Evolutionary conservation across 1,140 invertebrate genomes (phyloP).

Genomic region (Berghia stephanieae): DNA sequence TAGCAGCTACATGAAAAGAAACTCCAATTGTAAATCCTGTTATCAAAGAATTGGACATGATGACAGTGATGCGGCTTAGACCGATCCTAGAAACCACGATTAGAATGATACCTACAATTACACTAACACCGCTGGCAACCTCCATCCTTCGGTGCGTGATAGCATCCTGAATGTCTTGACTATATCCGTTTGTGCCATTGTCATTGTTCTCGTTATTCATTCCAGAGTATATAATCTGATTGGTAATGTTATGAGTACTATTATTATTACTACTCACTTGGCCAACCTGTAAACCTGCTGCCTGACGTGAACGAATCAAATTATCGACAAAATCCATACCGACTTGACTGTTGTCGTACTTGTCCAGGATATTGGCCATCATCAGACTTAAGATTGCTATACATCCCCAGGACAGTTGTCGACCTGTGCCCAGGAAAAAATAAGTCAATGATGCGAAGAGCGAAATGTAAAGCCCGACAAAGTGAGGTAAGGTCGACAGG

Average conservation of each 20-base stretch:
- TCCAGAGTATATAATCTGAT: not conserved
- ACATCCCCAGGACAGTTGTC: constrained; percentile 87
- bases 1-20: constrained; percentile 66
- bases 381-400: constrained; percentile 65
- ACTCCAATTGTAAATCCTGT: constrained; percentile 68
- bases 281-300: constrained; percentile 62
- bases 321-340: not conserved
- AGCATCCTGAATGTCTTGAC: not conserved
- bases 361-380: constrained; percentile 60
- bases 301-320: constrained; percentile 47
- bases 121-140: constrained; percentile 30
- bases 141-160: constrained; percentile 19
- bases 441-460: constrained; percentile 93
- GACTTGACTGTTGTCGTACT: constrained; percentile 15
- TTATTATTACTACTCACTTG: too few relatives aligned
- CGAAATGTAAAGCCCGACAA: constrained; percentile 92
- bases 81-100: constrained; percentile 61
- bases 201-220: not conserved
- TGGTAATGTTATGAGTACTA: not conserved
- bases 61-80: constrained; percentile 64
- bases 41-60: constrained; percentile 67
- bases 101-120: constrained; percentile 43
- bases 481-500: constrained; percentile 84
- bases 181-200: not conserved
- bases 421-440: constrained; percentile 88